These are phyloP conservation scores for Conger conger DNA, from an alignment of 2,113 vertebrate species.

Conservation along the genomic window DNA sequence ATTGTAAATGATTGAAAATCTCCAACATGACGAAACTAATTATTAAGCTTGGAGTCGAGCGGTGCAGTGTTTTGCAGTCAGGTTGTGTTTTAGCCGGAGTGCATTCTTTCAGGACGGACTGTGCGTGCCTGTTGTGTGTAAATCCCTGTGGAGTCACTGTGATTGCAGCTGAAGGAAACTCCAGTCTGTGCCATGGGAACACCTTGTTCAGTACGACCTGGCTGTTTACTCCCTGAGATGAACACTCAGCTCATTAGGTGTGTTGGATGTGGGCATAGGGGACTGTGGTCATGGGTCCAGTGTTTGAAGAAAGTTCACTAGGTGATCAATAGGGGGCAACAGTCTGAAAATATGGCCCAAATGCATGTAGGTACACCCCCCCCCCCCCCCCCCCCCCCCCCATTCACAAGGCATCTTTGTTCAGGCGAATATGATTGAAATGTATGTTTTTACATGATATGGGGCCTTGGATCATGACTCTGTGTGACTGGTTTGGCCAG, in stretches of 20 bases:
- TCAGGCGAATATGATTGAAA: too few species aligned
- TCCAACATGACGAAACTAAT: background rate
- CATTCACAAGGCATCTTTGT: too few species aligned
- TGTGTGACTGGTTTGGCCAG: too few species aligned
- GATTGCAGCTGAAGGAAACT: too few species aligned
- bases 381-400: too few species aligned
- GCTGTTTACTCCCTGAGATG: background rate
- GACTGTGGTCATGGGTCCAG: background rate
- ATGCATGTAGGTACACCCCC: too few species aligned
- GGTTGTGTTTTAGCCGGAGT: background rate
- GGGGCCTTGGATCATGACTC: too few species aligned
- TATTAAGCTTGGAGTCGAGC: background rate
- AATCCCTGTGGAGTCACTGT: background rate
- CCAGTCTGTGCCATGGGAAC: too few species aligned
- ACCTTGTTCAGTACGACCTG: background rate
- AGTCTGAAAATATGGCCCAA: too few species aligned
- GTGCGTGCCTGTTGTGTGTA: background rate
- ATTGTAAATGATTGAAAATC: conserved; percentile 5
- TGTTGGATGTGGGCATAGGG: background rate
- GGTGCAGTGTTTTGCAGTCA: background rate
- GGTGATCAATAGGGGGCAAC: background rate
- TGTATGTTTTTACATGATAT: too few species aligned
- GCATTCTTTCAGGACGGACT: background rate
- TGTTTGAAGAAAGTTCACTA: background rate
- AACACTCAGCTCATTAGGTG: background rate